A percentile compares a stretch with the other conserved stretches of the same genome.
Evolutionary conservation across 2,113 vertebrate species (phyloP).

Genomic region (Orycteropus afer): DNA sequence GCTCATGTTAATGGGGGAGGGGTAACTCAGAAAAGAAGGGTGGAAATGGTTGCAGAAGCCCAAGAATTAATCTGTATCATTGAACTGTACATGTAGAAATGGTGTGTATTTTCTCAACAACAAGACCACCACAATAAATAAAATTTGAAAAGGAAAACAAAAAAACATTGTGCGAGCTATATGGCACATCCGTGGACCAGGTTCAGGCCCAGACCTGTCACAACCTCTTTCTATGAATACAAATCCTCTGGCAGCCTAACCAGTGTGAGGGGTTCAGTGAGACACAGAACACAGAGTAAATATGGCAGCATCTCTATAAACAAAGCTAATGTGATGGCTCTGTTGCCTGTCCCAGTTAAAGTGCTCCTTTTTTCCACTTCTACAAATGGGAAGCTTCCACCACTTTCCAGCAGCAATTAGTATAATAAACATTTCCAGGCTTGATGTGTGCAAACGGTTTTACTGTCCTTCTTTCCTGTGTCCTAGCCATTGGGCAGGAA

Average conservation of each 20-base stretch:
- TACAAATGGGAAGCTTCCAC: background rate
- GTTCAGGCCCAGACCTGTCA: background rate
- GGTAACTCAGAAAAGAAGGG: too few species aligned
- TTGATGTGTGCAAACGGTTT: background rate
- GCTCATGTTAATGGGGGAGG: too few species aligned
- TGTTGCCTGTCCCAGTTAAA: background rate
- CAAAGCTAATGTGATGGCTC: background rate
- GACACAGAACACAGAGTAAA: background rate
- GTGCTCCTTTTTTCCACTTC: background rate
- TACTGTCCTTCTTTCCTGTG: background rate
- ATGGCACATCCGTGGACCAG: fast-evolving
- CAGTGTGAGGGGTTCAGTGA: background rate
- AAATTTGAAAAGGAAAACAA: too few species aligned
- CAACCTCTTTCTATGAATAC: background rate
- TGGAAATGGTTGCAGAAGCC: too few species aligned
- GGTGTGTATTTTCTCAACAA: too few species aligned
- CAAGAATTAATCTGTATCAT: too few species aligned
- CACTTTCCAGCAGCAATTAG: background rate
- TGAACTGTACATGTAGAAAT: too few species aligned
- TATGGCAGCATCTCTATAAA: background rate
- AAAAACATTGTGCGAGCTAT: too few species aligned
- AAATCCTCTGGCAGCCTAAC: background rate
- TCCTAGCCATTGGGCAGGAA: background rate
- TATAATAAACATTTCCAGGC: background rate
- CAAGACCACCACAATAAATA: too few species aligned